Evolutionary conservation across 2,797 vertebrate species (phyloP).

Genomic region (Pangasius sanitwongsei): DNA sequence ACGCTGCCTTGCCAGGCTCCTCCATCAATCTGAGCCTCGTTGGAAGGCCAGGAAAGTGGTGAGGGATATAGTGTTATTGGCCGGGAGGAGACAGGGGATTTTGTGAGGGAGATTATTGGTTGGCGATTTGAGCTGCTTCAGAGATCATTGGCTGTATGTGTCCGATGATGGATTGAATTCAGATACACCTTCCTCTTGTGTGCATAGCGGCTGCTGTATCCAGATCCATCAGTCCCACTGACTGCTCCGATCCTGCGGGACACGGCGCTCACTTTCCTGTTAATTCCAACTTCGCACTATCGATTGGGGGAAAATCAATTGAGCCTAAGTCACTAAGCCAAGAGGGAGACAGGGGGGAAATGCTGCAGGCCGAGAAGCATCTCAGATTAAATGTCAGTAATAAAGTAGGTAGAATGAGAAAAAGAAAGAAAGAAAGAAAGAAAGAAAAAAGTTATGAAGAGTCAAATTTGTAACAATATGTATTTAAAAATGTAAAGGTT

Average conservation of each 20-base stretch:
- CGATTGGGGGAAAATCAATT: slow-evolving; percentile 75
- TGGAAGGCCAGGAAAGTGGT: slow-evolving; percentile 28
- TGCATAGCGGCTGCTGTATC: slow-evolving; percentile 28
- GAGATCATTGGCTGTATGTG: slow-evolving; percentile 59
- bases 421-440: slow-evolving; percentile 17
- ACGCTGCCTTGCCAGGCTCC: slow-evolving; percentile 65
- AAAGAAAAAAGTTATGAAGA: not conserved
- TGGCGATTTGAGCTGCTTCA: slow-evolving; percentile 30
- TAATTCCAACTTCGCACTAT: slow-evolving; percentile 73
- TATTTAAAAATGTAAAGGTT: not conserved
- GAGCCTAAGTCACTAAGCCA: slow-evolving; percentile 63
- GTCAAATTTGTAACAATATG: not conserved
- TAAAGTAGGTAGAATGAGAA: slow-evolving; percentile 5
- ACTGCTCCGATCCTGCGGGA: slow-evolving; percentile 47
- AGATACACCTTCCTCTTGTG: slow-evolving; percentile 53
- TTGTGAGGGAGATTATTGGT: slow-evolving; percentile 67
- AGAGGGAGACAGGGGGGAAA: slow-evolving; percentile 54
- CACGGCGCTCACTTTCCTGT: slow-evolving; percentile 44
- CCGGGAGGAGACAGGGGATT: slow-evolving; percentile 66
- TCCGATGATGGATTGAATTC: slow-evolving; percentile 56
- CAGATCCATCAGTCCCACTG: slow-evolving; percentile 55
- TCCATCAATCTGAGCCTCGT: slow-evolving; percentile 68
- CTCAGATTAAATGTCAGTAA: slow-evolving; percentile 55
- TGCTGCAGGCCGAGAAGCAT: slow-evolving; percentile 29
- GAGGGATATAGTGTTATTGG: slow-evolving; percentile 49